Base-by-base conservation (phyloP, 2,113 vertebrate species). In the Neolamprologus caudopunctatus region DNA sequence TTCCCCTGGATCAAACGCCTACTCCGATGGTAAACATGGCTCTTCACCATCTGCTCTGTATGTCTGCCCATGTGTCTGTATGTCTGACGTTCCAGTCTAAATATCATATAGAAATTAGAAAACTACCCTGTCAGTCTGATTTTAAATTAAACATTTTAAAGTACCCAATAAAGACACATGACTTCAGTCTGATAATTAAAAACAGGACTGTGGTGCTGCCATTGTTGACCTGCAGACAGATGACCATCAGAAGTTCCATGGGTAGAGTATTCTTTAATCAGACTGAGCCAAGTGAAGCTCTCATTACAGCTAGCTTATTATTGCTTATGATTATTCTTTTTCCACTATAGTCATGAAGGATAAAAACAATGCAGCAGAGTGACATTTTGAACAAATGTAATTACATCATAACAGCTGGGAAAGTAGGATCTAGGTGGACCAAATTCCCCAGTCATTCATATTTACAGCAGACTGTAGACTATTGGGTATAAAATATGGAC, bases 1-100 rank as follows among this genome's bases (percentile, higher is more conserved):
- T 42, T 40, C 55, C 73, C 35, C 75, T 1, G 6, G 81, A 68
- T 86, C 85, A 58, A 81, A 88, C 80, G 81, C 81, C 80, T 80
- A 5, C 71, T 37, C 80, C 24, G 42, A 90, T 83, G 80, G 91
- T 87, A 81, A 87, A 88, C 85, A 84, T 45, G 81, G 63, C 86
- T 85, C 73, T 53, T 51, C 21, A 19, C 89, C 91, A 90, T 91
- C 93, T 93, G 90, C 80, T 88, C 57, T 31, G 66, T 85, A 73
- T 17, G 61, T 80, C 40, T 26, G 68, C 57, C 73, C 53, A n/a
- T 54, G 8, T 81, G 75, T 87, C 83, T 58, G 21, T 35, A 68
- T 11, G 66, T 33, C 57, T 21, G 51, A 8, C 51, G 40, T 83
- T 21, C 24, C 71, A 24, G 79, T 58, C 63, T 8, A 66, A 84